Evolutionary conservation across 2,113 vertebrate genomes (phyloP), one percentile per base, ranked within the genome.

Genomic region (Etheostoma spectabile): DNA sequence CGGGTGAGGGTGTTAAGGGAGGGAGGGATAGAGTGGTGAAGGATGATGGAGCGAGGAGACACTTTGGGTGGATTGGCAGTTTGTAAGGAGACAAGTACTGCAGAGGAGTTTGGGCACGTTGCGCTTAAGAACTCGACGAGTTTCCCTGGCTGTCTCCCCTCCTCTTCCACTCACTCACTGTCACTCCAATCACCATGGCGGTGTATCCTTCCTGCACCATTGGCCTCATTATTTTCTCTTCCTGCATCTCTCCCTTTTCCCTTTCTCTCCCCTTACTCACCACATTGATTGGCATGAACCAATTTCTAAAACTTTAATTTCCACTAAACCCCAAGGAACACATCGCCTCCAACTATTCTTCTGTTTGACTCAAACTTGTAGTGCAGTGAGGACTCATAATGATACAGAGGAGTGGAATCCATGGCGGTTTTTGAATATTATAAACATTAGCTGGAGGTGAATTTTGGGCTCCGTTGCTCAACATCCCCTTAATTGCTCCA

Each of bases 271-370:
- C 79, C 71, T 56, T 49, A 59, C 85, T 74, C 67, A 21, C 65
- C 66, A 51, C 91, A 86, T 91, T 93, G 93, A 95, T 93, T 95
- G 93, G 92, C 94, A 92, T 87, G 89, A 90, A 93, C 85, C 92
- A 91, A 93, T 94, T 94, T 93, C 86, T 91, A 83, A 92, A 93
- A 93, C 85, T 93, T 93, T 90, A 93, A 93, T 94, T 94, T 93
- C 83, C 88, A 84, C 88, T 91, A 87, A 91, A 92, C 90, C 93
- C 91, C 70, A 79, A 89, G 89, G 93, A 93, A 89, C 91, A 88
- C 85, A 91, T 90, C 70, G 89, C 94, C 92, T 92, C 90, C 83
- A 93, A 93, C 89, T 88, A 82, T 90, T 88, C 82, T 86, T 84
- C 66, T 86, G 91, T 88, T 89, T 77, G 69, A 89, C 88, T 92